Evolutionary conservation across 2,113 vertebrate species (phyloP), one percentile per base, ranked within the genome.

Genomic region (Seriola aureovittata): DNA sequence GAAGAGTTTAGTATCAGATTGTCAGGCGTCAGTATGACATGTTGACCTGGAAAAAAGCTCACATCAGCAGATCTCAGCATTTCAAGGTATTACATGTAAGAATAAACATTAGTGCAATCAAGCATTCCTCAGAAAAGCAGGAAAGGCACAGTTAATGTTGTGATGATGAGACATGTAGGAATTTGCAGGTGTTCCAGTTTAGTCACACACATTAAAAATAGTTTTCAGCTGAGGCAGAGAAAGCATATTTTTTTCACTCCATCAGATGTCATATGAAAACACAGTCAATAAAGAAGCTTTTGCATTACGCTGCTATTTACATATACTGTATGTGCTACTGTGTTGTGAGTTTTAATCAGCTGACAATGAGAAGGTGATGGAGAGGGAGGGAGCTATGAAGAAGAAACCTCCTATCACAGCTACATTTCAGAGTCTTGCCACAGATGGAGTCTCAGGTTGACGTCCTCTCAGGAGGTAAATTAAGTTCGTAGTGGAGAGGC

Each of bases 381-480:
- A 25, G 1, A 80, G 9, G 36, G 25, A 17, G 38, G 52, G 21
- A 9, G 4, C 3, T 17, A 62, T 38, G 23, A 36, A 68, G 25
- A 68, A 68, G 14, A 57, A 50, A n/a, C 32, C 55, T 69, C 54
- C 52, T 29, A 2, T 29, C 29, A 29, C 29, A 29, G 29, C 29
- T 29, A 29, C 29, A 29, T 29, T 29, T 29, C 29, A 29, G 29
- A 29, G 29, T 29, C 29, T 29, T 19, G 23, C 46, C 48, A 62
- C 44, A 54, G 14, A 66, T 19, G 9, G 21, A 48, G 57, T 63
- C 25, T 67, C 54, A 48, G 34, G 74, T 16, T 50, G 29, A 59
- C 3, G 0, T 42, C 9, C 38, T 58, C 54, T 64, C 58, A 75
- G 48, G 36, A 59, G 78, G 52, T 29, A 29, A 29, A 66, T 88